Percentiles rank a stretch among this genome's conserved stretches.
These are phyloP conservation scores for Artibeus lituratus DNA, from an alignment of 2,797 vertebrate species.

Conservation along the genomic window DNA sequence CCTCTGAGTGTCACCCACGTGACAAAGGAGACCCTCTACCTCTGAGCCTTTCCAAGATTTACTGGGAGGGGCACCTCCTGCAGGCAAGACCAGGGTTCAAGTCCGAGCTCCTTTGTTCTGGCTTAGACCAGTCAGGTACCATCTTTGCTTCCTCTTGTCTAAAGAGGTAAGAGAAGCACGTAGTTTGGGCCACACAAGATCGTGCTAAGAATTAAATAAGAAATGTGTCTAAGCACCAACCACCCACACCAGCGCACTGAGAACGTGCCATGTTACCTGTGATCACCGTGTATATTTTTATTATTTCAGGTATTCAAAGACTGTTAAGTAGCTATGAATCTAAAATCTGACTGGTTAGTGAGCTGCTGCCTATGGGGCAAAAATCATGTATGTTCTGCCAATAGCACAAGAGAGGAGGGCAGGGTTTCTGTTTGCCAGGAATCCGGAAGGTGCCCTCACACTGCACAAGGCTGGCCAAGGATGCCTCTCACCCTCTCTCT, in stretches of 20 bases:
- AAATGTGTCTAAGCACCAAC: neutral
- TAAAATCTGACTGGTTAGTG: neutral
- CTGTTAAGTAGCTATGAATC: neutral
- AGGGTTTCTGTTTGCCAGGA: neutral
- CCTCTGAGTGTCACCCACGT: neutral
- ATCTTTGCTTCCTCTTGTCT: neutral
- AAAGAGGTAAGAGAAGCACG: neutral
- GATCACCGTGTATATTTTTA: rapidly evolving
- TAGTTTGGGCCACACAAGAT: neutral
- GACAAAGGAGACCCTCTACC: neutral
- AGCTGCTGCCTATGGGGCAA: neutral
- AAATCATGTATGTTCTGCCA: neutral
- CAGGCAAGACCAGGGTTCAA: neutral
- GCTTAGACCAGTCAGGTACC: neutral
- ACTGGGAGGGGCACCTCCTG: neutral
- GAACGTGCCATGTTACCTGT: neutral
- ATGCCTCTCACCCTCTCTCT: too few species aligned
- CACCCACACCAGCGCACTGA: neutral
- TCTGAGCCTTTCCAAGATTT: neutral
- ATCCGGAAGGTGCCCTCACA: neutral
- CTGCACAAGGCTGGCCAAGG: neutral
- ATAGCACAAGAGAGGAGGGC: neutral
- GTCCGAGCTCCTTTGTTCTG: neutral
- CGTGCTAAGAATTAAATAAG: neutral
- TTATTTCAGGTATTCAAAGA: neutral